Evolutionary conservation across 2,113 vertebrate genomes (phyloP), one percentile per base, ranked within the genome.

Genomic region (Cyphomyrus discorhynchus): DNA sequence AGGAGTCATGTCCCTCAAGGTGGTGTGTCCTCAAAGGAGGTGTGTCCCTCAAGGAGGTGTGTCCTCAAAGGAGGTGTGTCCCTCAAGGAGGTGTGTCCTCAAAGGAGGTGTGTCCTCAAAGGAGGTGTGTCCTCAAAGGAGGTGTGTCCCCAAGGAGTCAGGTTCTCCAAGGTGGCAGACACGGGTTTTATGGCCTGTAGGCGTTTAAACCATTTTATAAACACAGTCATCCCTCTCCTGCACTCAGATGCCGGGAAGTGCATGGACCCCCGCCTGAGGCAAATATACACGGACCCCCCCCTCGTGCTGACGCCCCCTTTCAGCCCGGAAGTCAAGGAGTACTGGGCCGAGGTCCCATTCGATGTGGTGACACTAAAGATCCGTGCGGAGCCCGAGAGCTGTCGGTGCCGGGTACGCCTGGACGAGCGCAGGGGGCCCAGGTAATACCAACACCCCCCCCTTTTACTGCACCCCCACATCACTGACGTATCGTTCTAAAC

Each of bases 311-410:
- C 93, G 85, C 98, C 98, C 19, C 94, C 93, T 49, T 99, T 99
- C 95, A 96, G 95, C 87, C 96, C 97, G 2, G 88, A 93, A 91
- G 95, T 97, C 92, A 99, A 95, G 93, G 97, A 97, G 90, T 99
- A 99, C 93, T 95, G 93, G 0, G 93, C 95, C 9, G 97, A 99
- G 93, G 97, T 99, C 27, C 96, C 97, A 45, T 99, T 99, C 13
- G 97, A 99, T 92, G 94, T 96, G 42, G 95, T 98, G 88, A 97
- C 92, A 3, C 93, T 99, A 88, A 95, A 95, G 70, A 96, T 99
- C 90, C 94, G 96, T 45, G 97, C 97, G 0, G 95, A 97, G 92
- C 94, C 97, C 1, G 89, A 95, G 19, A 96, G 96, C 42, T 92
- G 96, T 8, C 95, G 91, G 11, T 97, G 97, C 91, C 93, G 91